phyloP scores from a whole-genome alignment of 2,888 invertebrate genomes.

The Nycteola revayana region DNA sequence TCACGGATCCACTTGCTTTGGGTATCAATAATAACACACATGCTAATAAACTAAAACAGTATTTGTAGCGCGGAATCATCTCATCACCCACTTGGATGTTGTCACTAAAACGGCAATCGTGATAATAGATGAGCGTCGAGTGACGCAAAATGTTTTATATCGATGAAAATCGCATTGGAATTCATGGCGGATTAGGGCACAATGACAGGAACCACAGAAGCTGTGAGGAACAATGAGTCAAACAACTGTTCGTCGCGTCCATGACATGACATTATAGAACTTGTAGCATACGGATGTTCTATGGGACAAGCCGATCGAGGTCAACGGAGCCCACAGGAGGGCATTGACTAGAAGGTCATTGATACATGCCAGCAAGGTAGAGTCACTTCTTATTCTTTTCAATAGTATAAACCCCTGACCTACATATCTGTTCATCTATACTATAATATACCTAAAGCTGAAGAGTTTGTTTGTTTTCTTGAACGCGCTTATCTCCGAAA shows the following conservation, averaged over 20 bases:
- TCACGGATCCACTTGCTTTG: slow-evolving; percentile 50
- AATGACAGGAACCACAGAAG: slow-evolving; percentile 77
- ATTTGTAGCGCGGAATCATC: slow-evolving; percentile 57
- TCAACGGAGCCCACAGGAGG: slow-evolving; percentile 53
- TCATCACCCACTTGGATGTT: slow-evolving; percentile 53
- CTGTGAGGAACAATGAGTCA: slow-evolving; percentile 58
- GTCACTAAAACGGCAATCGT: slow-evolving; percentile 35
- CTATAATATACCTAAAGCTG: no score
- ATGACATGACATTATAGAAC: slow-evolving; percentile 66
- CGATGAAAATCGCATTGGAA: slow-evolving; percentile 59
- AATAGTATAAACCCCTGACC: no score
- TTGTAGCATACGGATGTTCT: slow-evolving; percentile 40
- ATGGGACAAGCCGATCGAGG: slow-evolving; percentile 55
- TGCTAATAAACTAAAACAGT: slow-evolving; percentile 40
- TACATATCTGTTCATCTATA: no score
- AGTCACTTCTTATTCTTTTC: no score
- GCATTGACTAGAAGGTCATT: slow-evolving; percentile 53
- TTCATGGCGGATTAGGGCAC: slow-evolving; percentile 73
- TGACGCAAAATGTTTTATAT: slow-evolving; percentile 72
- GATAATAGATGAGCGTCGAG: slow-evolving; percentile 53
- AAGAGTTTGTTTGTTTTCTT: no score
- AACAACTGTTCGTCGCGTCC: slow-evolving; percentile 53
- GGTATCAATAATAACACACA: slow-evolving; percentile 53
- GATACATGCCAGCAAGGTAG: slow-evolving; percentile 19
- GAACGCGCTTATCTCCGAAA: no score